These are phyloP conservation scores for Parambassis ranga DNA, from an alignment of 2,797 vertebrate genomes.

Conservation along the genomic window DNA sequence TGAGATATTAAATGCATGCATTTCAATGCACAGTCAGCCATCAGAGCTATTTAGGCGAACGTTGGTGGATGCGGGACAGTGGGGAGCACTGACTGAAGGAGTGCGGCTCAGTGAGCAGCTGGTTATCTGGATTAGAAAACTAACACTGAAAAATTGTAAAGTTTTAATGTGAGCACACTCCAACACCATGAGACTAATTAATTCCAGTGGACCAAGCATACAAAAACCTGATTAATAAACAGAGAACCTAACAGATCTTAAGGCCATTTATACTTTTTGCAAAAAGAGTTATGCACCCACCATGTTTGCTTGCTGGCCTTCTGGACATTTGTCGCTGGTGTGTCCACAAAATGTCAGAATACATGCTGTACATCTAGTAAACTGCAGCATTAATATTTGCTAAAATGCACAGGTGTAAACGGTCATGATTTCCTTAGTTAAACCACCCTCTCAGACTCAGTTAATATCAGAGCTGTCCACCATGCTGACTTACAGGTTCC, in stretches of 20 bases:
- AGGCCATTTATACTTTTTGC: not conserved
- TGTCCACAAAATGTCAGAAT: too few species aligned
- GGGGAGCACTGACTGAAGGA: slow-evolving; percentile 26
- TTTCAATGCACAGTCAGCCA: too few species aligned
- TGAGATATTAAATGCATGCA: too few species aligned
- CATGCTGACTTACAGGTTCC: too few species aligned
- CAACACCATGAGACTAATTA: too few species aligned
- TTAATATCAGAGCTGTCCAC: slow-evolving; percentile 57
- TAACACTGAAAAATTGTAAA: slow-evolving; percentile 8
- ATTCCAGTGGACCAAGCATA: too few species aligned
- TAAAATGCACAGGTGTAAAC: too few species aligned
- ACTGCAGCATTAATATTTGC: too few species aligned
- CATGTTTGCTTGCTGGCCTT: too few species aligned
- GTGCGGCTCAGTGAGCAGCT: slow-evolving; percentile 14
- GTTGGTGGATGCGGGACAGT: slow-evolving; percentile 42
- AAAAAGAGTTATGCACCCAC: not conserved
- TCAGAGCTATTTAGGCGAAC: slow-evolving; percentile 54
- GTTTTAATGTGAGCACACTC: slow-evolving; percentile 4
- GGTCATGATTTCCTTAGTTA: too few species aligned
- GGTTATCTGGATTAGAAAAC: slow-evolving; percentile 10
- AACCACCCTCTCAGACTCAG: slow-evolving; percentile 35
- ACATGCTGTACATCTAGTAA: too few species aligned
- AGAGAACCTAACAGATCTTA: not conserved
- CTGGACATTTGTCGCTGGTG: too few species aligned
- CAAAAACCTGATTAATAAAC: slow-evolving; percentile 2